Conservation (phyloP, 2,113 vertebrate species). For the Leiothrix lutea region DNA sequence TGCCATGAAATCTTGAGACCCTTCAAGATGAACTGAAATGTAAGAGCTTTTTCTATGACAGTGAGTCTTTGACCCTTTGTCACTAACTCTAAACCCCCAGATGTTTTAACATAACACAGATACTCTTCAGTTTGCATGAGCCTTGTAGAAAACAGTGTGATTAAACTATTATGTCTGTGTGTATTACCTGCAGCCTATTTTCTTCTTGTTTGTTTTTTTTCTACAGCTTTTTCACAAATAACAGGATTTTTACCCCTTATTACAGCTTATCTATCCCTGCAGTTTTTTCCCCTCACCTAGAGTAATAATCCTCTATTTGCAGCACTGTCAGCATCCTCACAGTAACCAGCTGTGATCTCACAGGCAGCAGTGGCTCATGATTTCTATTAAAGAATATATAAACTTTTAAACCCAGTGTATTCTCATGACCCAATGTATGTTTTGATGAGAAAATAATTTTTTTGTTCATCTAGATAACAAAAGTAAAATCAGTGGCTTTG, state of each 20-base stretch:
- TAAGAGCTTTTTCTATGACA: not conserved
- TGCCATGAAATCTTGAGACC: not conserved
- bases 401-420: not conserved
- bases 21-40: not conserved
- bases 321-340: not conserved
- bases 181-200: not conserved
- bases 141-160: not conserved
- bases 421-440: not conserved
- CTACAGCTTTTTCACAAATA: not conserved
- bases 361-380: not conserved
- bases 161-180: not conserved
- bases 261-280: not conserved
- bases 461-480: not conserved
- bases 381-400: not conserved
- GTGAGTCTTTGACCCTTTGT: not conserved
- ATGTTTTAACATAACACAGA: not conserved
- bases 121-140: not conserved
- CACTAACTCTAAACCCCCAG: not conserved
- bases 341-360: slow-evolving; percentile 12
- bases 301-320: slow-evolving; percentile 39
- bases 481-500: not conserved
- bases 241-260: not conserved
- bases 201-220: not conserved
- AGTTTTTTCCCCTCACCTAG: not conserved
- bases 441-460: not conserved